These are phyloP conservation scores for Syngnathus acus DNA, from an alignment of 2,797 vertebrate genomes.

Conservation along the genomic window DNA sequence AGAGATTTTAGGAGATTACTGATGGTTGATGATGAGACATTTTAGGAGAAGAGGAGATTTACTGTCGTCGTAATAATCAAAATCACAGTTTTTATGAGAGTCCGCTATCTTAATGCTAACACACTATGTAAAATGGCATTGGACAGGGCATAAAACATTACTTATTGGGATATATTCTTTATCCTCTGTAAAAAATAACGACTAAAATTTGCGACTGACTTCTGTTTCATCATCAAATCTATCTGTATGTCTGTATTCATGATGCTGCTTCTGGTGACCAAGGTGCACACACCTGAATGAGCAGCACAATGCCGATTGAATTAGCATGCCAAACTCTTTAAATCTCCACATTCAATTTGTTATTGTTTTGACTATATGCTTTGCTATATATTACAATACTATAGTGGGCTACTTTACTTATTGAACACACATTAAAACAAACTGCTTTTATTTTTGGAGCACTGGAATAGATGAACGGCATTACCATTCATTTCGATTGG, in stretches of 20 bases:
- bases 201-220: too few relatives aligned
- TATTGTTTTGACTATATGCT: neutral
- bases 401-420: neutral
- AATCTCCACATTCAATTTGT: neutral
- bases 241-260: too few relatives aligned
- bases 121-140: too few relatives aligned
- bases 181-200: neutral
- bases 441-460: neutral
- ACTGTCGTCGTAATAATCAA: neutral
- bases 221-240: neutral
- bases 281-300: neutral
- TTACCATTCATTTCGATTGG: neutral
- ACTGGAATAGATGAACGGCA: neutral
- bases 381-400: neutral
- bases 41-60: neutral
- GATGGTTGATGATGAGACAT: neutral
- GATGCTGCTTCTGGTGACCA: neutral
- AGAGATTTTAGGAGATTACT: conserved; percentile 53
- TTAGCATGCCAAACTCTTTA: neutral
- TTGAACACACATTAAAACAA: neutral
- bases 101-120: too few relatives aligned
- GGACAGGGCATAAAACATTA: neutral
- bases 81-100: too few relatives aligned
- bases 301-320: neutral
- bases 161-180: neutral